A percentile compares a stretch with the other conserved stretches of the same genome.
Conservation (phyloP, 2,113 vertebrate species). For the Gadus chalcogrammus region DNA sequence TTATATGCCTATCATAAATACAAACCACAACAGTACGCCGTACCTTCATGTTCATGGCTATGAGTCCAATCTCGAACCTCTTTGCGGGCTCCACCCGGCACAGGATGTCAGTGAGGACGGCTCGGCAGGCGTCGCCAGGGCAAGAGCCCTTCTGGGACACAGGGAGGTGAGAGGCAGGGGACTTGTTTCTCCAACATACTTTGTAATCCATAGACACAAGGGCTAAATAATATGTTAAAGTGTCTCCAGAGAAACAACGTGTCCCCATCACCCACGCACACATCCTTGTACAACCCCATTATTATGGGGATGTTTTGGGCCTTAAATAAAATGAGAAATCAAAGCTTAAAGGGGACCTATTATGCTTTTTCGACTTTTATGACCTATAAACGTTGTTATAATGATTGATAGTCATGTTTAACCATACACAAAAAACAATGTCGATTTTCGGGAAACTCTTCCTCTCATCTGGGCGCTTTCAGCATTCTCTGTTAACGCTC, state of each 20-base stretch:
- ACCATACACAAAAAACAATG: no score
- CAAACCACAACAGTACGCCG: background rate
- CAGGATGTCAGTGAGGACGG: constrained; percentile 44
- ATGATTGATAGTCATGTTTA: no score
- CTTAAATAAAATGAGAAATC: no score
- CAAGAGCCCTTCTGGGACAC: constrained; percentile 26
- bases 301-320: no score
- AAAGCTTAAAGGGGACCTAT: no score
- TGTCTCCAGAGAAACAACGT: no score
- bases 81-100: constrained; percentile 30
- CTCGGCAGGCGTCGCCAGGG: constrained; percentile 35
- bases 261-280: background rate
- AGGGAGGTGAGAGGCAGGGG: constrained; percentile 14
- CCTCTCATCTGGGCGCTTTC: no score
- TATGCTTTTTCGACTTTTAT: no score
- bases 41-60: constrained; percentile 53
- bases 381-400: no score
- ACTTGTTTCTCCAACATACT: background rate
- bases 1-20: no score
- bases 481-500: no score
- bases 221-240: background rate
- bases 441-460: no score
- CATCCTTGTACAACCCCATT: background rate
- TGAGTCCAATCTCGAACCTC: constrained; percentile 52
- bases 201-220: background rate